Conservation (phyloP, 1,140 invertebrate genomes). For the Apis dorsata region DNA sequence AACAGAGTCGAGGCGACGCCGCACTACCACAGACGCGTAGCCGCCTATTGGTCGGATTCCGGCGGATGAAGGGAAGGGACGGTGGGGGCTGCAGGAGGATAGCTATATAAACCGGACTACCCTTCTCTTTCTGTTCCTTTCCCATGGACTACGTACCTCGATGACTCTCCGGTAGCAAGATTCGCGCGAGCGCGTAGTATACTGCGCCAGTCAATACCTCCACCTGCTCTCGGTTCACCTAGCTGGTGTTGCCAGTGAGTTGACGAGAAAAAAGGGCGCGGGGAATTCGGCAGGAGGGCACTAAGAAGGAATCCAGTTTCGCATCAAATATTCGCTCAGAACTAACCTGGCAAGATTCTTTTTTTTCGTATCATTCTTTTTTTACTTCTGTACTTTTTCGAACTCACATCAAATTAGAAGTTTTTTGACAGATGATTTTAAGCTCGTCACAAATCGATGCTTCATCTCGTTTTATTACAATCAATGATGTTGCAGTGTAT, state of each 20-base stretch:
- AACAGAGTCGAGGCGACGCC: slow-evolving; percentile 45
- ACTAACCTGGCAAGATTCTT: slow-evolving; percentile 20
- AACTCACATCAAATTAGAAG: neutral
- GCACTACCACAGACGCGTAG: slow-evolving; percentile 43
- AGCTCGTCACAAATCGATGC: neutral
- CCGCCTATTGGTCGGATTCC: slow-evolving; percentile 48
- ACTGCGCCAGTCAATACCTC: slow-evolving; percentile 58
- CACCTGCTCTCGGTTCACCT: slow-evolving; percentile 50
- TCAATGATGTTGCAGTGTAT: neutral
- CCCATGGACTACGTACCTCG: slow-evolving; percentile 8
- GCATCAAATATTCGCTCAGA: slow-evolving; percentile 20
- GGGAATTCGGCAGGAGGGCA: slow-evolving; percentile 46
- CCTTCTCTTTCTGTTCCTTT: slow-evolving; percentile 18
- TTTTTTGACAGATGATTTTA: neutral
- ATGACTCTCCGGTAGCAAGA: slow-evolving; percentile 36
- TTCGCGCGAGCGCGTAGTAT: slow-evolving; percentile 51
- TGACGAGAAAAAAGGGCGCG: slow-evolving; percentile 27
- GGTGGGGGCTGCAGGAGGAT: slow-evolving; percentile 18
- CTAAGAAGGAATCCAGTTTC: slow-evolving; percentile 39
- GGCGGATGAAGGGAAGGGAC: slow-evolving; percentile 37
- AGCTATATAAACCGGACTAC: slow-evolving; percentile 15
- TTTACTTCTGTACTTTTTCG: neutral
- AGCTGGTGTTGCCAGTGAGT: slow-evolving; percentile 37
- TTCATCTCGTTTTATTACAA: neutral
- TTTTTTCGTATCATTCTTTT: neutral